These are phyloP conservation scores for Stegostoma tigrinum DNA, from an alignment of 2,113 vertebrate genomes.

Conservation along the genomic window DNA sequence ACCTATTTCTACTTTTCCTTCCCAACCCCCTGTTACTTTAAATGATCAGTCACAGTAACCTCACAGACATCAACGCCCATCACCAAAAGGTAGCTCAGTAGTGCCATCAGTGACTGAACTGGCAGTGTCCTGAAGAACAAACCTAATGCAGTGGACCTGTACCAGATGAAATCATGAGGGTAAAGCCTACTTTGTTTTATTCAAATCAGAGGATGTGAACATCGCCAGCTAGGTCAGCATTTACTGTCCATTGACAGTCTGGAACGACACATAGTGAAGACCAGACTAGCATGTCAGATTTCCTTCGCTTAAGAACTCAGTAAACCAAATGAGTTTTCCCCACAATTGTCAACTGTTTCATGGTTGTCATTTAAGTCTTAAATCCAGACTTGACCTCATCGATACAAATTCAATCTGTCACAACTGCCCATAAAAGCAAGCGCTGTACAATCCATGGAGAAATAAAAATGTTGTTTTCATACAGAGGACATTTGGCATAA, in stretches of 20 bases:
- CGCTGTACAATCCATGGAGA: not conserved
- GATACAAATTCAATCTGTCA: not conserved
- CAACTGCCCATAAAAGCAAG: not conserved
- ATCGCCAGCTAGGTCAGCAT: too few relatives aligned
- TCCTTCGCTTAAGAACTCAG: too few relatives aligned
- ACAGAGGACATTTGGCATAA: not conserved
- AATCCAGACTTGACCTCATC: not conserved
- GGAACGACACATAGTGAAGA: too few relatives aligned
- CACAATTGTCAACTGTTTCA: too few relatives aligned
- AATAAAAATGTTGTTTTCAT: not conserved
- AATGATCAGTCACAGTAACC: not conserved
- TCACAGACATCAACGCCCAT: not conserved
- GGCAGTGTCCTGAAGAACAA: not conserved
- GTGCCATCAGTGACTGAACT: not conserved
- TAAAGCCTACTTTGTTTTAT: not conserved
- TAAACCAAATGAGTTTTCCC: too few relatives aligned
- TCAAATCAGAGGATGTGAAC: too few relatives aligned
- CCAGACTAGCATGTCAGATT: too few relatives aligned
- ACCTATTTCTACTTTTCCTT: not conserved
- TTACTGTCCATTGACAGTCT: too few relatives aligned
- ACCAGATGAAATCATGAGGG: not conserved
- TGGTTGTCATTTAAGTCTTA: too few relatives aligned
- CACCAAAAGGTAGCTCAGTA: not conserved
- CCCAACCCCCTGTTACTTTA: not conserved
- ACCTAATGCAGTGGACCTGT: not conserved